Conservation (phyloP, 2,888 invertebrate genomes). For the Agapostemon virescens region DNA sequence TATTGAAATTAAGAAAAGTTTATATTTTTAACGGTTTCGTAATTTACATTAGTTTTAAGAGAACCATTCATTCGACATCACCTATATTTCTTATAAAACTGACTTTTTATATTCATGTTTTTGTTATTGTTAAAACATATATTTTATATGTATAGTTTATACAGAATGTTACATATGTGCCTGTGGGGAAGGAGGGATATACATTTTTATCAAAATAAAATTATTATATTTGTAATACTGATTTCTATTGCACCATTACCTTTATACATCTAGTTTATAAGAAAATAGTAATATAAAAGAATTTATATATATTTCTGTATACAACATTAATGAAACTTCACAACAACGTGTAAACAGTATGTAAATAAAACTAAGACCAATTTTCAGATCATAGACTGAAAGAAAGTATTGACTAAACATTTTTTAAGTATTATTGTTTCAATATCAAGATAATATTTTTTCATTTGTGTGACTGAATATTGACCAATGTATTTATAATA, state of each 20-base stretch:
- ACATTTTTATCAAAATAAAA: conserved; percentile 44
- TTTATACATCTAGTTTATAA: conserved; percentile 19
- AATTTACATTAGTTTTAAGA: conserved; percentile 11
- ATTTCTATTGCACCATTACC: conserved; percentile 36
- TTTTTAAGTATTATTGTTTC: conserved; percentile 1
- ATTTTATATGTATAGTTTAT: conserved; percentile 32
- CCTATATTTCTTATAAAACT: conserved; percentile 18
- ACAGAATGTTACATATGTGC: conserved; percentile 3
- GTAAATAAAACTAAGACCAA: not conserved
- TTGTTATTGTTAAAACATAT: conserved; percentile 46
- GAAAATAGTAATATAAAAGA: conserved; percentile 8
- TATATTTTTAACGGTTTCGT: conserved; percentile 25
- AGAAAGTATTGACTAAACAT: not conserved
- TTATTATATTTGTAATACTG: conserved; percentile 46
- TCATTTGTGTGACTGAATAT: not conserved
- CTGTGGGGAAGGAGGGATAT: not conserved
- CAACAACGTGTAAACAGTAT: conserved; percentile 1
- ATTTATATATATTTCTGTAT: conserved; percentile 5
- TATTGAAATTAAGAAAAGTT: conserved; percentile 7
- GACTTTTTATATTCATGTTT: conserved; percentile 36
- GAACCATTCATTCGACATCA: conserved; percentile 11
- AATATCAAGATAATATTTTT: not conserved
- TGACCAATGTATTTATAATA: not conserved
- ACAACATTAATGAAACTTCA: not conserved
- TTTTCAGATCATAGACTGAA: too few species aligned